Percentiles rank a stretch among this genome's conserved stretches.
Evolutionary conservation across 2,113 vertebrate genomes (phyloP).

Genomic region (Melanotaenia duboulayi): DNA sequence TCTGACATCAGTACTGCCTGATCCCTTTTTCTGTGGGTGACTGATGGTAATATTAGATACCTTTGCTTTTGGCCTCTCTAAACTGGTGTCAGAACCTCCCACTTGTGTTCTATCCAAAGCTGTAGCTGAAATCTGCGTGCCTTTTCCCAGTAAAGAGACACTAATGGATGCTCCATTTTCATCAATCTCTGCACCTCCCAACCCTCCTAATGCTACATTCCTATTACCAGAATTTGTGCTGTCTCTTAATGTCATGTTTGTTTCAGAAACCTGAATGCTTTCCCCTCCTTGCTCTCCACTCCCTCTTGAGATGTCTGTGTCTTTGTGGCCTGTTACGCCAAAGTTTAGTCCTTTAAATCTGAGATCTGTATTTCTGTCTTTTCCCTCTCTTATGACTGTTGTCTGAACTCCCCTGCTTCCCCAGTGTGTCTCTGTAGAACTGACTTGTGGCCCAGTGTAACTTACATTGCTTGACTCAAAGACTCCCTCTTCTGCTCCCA

Average conservation of each 20-base stretch:
- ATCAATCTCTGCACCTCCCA: conserved; percentile 43
- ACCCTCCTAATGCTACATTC: conserved; percentile 38
- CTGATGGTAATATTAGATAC: conserved; percentile 56
- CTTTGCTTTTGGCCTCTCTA: conserved; percentile 40
- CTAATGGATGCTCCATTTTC: conserved; percentile 50
- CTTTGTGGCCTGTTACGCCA: conserved; percentile 56
- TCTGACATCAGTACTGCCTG: conserved; percentile 35
- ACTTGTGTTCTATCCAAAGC: conserved; percentile 43
- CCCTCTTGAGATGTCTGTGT: conserved; percentile 54
- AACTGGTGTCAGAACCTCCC: conserved; percentile 31
- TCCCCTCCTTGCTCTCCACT: conserved; percentile 49
- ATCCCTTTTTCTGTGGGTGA: conserved; percentile 46
- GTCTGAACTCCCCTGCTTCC: conserved; percentile 65
- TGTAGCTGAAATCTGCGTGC: conserved; percentile 40
- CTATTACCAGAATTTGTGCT: conserved; percentile 56
- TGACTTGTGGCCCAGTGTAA: conserved; percentile 65
- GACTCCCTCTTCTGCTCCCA: conserved; percentile 64
- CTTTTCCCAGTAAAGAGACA: conserved; percentile 56
- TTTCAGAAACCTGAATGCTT: conserved; percentile 40
- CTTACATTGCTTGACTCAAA: conserved; percentile 73
- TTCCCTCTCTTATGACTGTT: conserved; percentile 62
- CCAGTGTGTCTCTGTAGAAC: conserved; percentile 69
- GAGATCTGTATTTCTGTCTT: conserved; percentile 56
- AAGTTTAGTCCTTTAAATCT: conserved; percentile 71
- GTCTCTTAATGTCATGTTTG: conserved; percentile 45